Base-by-base conservation (phyloP, 2,113 vertebrate genomes). In the Campylomormyrus tamandua region DNA sequence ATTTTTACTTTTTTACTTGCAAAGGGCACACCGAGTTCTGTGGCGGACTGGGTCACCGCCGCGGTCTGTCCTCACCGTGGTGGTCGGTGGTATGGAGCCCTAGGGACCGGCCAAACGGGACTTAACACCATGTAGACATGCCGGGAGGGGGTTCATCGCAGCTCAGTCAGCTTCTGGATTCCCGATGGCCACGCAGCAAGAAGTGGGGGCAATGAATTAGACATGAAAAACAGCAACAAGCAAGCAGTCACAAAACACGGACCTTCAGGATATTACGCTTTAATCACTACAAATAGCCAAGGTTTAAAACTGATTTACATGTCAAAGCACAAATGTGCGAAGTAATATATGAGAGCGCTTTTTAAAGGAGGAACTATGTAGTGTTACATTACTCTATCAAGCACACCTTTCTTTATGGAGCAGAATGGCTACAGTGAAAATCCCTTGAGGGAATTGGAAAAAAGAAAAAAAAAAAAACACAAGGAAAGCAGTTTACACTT, bases 401-500 rank as follows among this genome's bases (percentile, higher is more conserved):
- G 45, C 19, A 70, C 27, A 13, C n/a, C 62, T 27, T 39, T 39
- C 27, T 42, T 17, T 42, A 19, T 42, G 35, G 31, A 39, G 70
- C 13, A 15, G 42, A 3, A 46, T 46, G 80, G 5, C 7, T 2
- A 9, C 35, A 17, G 39, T 46, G 80, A 46, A 83, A 83, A 83
- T 11, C 21, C 17, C 39, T 24, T 21, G 9, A 39, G 42, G 39
- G 39, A 83, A 42, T 42, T 42, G 39, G 39, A 42, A 42, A 42
- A 42, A 42, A 42, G 39, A 42, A 42, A 42, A 42, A 0, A 7
- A 7, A 87, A 10, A 52, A 0, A 46, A 39, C 3, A 24, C 77
- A 90, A 92, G 91, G 91, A 93, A 93, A 90, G 93, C 93, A 94
- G 92, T 94, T 95, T 95, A 96, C 95, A 95, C 94, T 95, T 95